Evolutionary conservation across 2,888 invertebrate species (phyloP), one percentile per base, ranked within the genome.

Genomic region (Synergus laeviventris): DNA sequence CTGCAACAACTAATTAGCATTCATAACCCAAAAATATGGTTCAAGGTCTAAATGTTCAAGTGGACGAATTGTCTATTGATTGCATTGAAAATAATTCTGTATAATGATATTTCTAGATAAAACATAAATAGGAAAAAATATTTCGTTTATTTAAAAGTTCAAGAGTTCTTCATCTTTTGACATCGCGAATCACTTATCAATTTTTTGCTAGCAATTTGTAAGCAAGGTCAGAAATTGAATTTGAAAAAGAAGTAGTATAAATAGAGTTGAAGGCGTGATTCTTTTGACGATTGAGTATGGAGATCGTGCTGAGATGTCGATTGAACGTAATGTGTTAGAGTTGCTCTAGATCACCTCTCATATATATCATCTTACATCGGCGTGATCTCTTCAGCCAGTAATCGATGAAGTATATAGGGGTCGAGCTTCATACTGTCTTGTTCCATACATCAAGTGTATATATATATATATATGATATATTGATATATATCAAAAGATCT

Each of bases 291-390:
- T 62, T 38, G 18, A 62, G 36, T 62, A 18, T n/a, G n/a, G 36
- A 38, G 59, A 60, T 60, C 60, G 31, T 64, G 64, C 7, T 42
- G 64, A 64, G 21, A 21, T 64, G 64, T 21, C 42, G 39, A 64
- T 64, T 39, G 14, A 64, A 21, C 42, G n/a, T 64, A 14, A 42
- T 39, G 64, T 14, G 21, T 38, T n/a, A n/a, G n/a, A 18, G 64
- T 42, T 64, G 64, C 64, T 64, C 64, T 18, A 64, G 64, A 64
- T 64, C 64, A 64, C 21, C 39, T 64, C 39, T 38, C 42, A 64
- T 64, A 42, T 64, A 64, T 64, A 21, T n/a, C 11, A 61, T 64
- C 38, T 64, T 64, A 42, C 38, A 14, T 18, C 18, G 21, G 36
- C 42, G 42, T 64, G 64, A 64, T 64, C 21, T 64, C 64, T 39